These are phyloP conservation scores for Tiliqua scincoides DNA, from an alignment of 2,113 vertebrate genomes.

Conservation along the genomic window DNA sequence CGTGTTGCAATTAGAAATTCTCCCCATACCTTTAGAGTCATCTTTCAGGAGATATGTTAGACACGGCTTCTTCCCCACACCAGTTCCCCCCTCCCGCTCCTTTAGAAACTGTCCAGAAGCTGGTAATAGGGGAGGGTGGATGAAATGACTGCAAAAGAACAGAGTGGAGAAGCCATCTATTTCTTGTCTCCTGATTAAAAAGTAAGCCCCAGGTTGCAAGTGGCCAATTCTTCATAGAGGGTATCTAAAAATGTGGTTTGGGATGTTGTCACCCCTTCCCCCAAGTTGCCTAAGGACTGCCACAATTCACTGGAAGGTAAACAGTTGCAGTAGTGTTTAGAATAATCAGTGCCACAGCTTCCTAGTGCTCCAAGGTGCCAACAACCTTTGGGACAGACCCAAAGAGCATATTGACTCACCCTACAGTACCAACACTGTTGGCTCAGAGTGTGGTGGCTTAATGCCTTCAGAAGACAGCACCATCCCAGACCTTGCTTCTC, in stretches of 20 bases:
- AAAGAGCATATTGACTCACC: background rate
- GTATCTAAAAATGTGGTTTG: no score
- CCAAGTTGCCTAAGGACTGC: background rate
- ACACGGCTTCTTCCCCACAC: background rate
- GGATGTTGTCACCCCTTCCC: background rate
- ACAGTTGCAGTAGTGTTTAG: background rate
- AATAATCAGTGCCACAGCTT: no score
- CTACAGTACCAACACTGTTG: background rate
- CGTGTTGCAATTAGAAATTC: background rate
- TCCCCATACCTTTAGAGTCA: background rate
- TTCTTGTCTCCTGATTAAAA: no score
- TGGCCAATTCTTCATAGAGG: no score
- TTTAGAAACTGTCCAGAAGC: accelerated
- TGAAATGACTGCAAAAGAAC: background rate
- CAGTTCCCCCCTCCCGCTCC: background rate
- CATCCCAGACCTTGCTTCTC: no score
- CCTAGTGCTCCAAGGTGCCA: no score
- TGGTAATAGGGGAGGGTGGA: background rate
- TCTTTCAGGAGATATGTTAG: background rate
- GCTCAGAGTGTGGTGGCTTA: background rate
- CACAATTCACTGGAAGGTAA: background rate
- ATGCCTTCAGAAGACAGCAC: background rate
- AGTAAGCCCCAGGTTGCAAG: no score
- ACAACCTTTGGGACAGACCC: background rate
- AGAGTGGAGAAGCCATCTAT: background rate